These are phyloP conservation scores for Passerculus sandwichensis DNA, from an alignment of 2,797 vertebrate species.

Conservation along the genomic window DNA sequence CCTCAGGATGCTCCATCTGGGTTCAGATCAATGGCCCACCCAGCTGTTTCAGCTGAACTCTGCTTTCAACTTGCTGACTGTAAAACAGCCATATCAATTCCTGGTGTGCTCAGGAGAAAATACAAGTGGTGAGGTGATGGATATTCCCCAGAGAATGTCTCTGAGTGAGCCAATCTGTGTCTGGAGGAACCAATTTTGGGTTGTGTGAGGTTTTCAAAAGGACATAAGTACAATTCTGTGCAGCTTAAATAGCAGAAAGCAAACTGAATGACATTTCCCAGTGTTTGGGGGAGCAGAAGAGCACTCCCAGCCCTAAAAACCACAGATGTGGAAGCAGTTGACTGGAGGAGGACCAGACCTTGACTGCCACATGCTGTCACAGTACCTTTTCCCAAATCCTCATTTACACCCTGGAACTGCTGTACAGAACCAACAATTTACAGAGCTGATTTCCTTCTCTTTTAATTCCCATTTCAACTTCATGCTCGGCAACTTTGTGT, in stretches of 20 bases:
- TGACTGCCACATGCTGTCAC: fast-evolving
- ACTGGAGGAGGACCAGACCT: neutral
- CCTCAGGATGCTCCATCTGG: neutral
- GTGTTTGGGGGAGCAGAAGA: neutral
- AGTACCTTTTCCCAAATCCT: neutral
- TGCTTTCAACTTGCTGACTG: neutral
- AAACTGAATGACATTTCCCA: neutral
- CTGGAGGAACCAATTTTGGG: neutral
- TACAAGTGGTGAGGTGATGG: neutral
- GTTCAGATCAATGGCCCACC: conserved; percentile 14
- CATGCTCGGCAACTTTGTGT: neutral
- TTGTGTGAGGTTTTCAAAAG: neutral
- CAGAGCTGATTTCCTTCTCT: neutral
- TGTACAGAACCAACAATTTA: neutral
- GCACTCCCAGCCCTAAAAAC: neutral
- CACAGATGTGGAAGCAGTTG: fast-evolving
- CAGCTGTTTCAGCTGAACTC: conserved; percentile 8
- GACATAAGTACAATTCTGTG: neutral
- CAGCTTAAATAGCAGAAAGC: neutral
- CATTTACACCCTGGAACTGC: neutral
- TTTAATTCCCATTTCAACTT: neutral
- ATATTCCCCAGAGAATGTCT: neutral
- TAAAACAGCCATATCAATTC: neutral
- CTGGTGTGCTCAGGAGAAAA: neutral
- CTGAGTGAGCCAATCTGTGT: neutral